Evolutionary conservation across 2,113 vertebrate genomes (phyloP).

Genomic region (Brienomyrus brachyistius): DNA sequence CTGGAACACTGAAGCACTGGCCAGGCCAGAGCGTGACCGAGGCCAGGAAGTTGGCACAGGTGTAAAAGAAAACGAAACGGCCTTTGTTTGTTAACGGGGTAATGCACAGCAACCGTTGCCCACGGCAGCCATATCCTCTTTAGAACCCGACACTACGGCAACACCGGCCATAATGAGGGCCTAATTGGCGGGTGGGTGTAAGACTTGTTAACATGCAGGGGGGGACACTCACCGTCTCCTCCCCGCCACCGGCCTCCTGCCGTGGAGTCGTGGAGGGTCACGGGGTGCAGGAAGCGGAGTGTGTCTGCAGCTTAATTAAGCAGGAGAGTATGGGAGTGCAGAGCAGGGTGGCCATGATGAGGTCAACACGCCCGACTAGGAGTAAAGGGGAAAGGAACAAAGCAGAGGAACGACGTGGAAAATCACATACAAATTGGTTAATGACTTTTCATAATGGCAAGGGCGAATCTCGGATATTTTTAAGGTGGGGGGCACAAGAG

Average conservation of each 20-base stretch:
- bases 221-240: neutral
- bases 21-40: neutral
- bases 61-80: neutral
- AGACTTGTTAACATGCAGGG: conserved; percentile 14
- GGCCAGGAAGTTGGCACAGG: neutral
- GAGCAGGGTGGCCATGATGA: neutral
- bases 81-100: neutral
- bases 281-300: neutral
- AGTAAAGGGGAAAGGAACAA: neutral
- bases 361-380: neutral
- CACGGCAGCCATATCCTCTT: neutral
- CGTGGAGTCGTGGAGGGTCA: conserved; percentile 1
- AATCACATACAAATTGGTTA: neutral
- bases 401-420: neutral
- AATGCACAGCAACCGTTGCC: neutral
- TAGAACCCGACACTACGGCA: neutral
- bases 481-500: neutral
- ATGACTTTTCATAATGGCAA: neutral
- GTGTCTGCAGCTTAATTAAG: conserved; percentile 5
- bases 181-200: neutral
- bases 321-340: neutral
- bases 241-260: neutral
- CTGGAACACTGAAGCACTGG: neutral
- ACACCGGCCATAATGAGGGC: neutral
- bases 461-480: neutral